These are phyloP conservation scores for Meloidogyne exigua DNA, from an alignment of 1,140 invertebrate genomes.

Conservation along the genomic window DNA sequence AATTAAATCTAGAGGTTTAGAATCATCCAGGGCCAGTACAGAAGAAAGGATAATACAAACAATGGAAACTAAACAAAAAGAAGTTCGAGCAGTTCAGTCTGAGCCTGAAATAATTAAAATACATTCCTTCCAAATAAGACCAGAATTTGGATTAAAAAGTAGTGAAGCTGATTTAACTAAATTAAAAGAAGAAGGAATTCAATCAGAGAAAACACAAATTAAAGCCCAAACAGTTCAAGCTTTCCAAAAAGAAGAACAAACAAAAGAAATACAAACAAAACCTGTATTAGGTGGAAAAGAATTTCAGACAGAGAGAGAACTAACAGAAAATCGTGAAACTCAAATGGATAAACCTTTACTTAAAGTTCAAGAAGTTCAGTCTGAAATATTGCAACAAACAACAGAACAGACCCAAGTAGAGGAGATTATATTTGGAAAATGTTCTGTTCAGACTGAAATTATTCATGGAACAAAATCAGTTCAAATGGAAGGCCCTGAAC, in stretches of 20 bases:
- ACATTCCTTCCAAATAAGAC: not conserved
- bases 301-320: not conserved
- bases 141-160: not conserved
- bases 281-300: not conserved
- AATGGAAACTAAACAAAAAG: not conserved
- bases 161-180: not conserved
- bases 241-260: not conserved
- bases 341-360: not conserved
- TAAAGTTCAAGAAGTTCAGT: not conserved
- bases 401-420: not conserved
- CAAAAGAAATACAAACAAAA: not conserved
- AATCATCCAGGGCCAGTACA: not conserved
- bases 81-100: not conserved
- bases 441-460: not conserved
- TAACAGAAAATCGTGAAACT: not conserved
- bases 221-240: not conserved
- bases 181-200: not conserved
- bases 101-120: not conserved
- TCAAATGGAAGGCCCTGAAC: not conserved
- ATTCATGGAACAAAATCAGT: not conserved
- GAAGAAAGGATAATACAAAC: constrained; percentile 2
- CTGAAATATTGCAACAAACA: not conserved
- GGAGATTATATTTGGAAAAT: not conserved
- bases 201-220: not conserved
- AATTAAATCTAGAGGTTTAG: not conserved